Evolutionary conservation across 2,888 invertebrate genomes (phyloP).

Genomic region (Pheosia gnoma): DNA sequence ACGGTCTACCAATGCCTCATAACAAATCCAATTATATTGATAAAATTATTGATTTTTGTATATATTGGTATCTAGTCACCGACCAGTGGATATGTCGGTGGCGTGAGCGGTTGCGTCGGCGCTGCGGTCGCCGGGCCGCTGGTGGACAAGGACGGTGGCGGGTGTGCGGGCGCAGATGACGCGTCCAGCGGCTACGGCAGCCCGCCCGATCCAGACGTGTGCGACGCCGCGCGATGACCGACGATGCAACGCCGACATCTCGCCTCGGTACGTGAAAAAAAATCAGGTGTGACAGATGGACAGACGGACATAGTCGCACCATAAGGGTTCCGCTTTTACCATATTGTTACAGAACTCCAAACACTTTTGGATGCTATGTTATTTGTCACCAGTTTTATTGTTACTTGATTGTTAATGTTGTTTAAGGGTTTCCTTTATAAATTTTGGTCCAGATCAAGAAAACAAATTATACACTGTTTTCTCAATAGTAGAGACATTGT

Average conservation of each 20-base stretch:
- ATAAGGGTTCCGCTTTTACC: no score
- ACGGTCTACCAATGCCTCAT: no score
- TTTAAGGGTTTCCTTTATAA: no score
- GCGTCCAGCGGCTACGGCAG: slow-evolving; percentile 92
- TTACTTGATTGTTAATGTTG: no score
- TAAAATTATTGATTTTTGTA: no score
- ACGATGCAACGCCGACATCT: slow-evolving; percentile 75
- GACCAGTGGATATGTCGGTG: slow-evolving; percentile 70
- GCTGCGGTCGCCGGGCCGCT: slow-evolving; percentile 57
- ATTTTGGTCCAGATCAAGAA: no score
- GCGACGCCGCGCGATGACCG: slow-evolving; percentile 81
- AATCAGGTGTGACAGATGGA: neutral
- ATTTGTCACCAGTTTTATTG: no score
- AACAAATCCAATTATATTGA: no score
- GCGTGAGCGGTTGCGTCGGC: slow-evolving; percentile 57
- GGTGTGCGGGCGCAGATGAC: slow-evolving; percentile 85
- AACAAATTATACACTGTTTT: no score
- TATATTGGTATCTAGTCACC: slow-evolving; percentile 59
- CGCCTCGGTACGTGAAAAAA: slow-evolving; percentile 63
- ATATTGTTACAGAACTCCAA: no score
- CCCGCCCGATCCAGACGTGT: slow-evolving; percentile 88
- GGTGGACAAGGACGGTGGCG: slow-evolving; percentile 71
- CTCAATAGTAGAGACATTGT: no score
- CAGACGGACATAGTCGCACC: neutral
- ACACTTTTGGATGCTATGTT: no score